Evolutionary conservation across 2,113 vertebrate species (phyloP), one percentile per base, ranked within the genome.

Genomic region (Pseudorectes ferrugineus): DNA sequence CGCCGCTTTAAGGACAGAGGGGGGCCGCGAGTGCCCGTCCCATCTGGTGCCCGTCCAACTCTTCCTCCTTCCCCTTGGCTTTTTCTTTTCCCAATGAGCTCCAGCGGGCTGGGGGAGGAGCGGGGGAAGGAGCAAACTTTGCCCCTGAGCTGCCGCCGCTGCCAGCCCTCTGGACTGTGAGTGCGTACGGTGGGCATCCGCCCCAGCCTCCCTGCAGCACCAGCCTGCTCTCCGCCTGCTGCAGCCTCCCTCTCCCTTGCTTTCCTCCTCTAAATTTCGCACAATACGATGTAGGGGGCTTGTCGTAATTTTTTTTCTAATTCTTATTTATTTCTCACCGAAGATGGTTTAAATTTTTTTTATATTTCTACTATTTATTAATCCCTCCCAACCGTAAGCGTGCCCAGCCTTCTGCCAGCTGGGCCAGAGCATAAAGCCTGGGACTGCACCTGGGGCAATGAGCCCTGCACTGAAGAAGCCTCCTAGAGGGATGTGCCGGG

Each of bases 91-190:
- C 93, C 96, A 93, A 94, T 96, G 96, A 95, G 92, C 95, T 89
- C 95, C 93, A 5, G 78, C 88, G 82, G 94, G 93, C 92, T 85
- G 95, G 95, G 95, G 96, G 96, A 97, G 96, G 96, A 96, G 96
- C 95, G 90, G 95, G 96, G 78, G 79, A 90, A 93, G 92, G 90
- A 93, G 91, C 95, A 96, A 93, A 97, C 96, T 94, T 96, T 92
- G 96, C 94, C 96, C 96, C 94, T 24, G 88, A 76, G 91, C 94
- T 42, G 92, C 92, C 20, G 92, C 82, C 66, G 88, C 93, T 57
- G 93, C 96, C 92, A 90, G 96, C 96, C 96, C 97, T 95, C 89
- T 48, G 92, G 97, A 96, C 95, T 78, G 97, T 97, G 97, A 97
- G 96, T 61, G 95, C 97, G 92, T 48, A 16, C 90, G 82, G 97